Percentiles rank a stretch among this genome's conserved stretches.
Conservation (phyloP, 2,113 vertebrate genomes). For the Hassar affinis region DNA sequence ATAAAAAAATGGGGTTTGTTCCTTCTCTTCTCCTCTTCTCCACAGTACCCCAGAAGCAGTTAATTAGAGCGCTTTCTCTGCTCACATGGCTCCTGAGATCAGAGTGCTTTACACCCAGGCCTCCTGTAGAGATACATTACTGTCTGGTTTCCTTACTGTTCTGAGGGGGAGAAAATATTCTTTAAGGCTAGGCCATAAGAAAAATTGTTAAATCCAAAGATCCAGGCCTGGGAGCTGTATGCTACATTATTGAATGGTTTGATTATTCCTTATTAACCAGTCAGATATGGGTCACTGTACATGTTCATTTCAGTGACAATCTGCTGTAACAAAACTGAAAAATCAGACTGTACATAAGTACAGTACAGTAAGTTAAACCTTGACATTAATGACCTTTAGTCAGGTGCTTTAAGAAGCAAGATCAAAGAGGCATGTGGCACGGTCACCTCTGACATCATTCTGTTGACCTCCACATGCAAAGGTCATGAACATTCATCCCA, state of each 20-base stretch:
- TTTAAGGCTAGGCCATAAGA: not conserved
- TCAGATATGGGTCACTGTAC: not conserved
- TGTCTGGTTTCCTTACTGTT: constrained; percentile 60
- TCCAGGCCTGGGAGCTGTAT: not conserved
- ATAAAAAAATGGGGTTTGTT: constrained; percentile 42
- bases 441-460: constrained; percentile 40
- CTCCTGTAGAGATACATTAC: constrained; percentile 63
- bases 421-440: constrained; percentile 33
- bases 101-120: constrained; percentile 74
- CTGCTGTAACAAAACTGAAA: not conserved
- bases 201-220: not conserved
- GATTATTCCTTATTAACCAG: not conserved
- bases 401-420: constrained; percentile 16
- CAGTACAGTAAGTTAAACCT: constrained; percentile 12
- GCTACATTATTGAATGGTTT: not conserved
- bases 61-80: constrained; percentile 78
- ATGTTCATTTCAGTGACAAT: not conserved
- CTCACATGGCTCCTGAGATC: constrained; percentile 73
- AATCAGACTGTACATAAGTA: too few relatives aligned
- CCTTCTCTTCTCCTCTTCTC: constrained; percentile 58
- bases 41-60: constrained; percentile 71
- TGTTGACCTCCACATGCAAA: constrained; percentile 41
- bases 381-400: constrained; percentile 31
- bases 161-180: not conserved
- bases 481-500: constrained; percentile 46